These are phyloP conservation scores for Lepus oiostolus DNA, from an alignment of 2,797 vertebrate species.

Conservation along the genomic window DNA sequence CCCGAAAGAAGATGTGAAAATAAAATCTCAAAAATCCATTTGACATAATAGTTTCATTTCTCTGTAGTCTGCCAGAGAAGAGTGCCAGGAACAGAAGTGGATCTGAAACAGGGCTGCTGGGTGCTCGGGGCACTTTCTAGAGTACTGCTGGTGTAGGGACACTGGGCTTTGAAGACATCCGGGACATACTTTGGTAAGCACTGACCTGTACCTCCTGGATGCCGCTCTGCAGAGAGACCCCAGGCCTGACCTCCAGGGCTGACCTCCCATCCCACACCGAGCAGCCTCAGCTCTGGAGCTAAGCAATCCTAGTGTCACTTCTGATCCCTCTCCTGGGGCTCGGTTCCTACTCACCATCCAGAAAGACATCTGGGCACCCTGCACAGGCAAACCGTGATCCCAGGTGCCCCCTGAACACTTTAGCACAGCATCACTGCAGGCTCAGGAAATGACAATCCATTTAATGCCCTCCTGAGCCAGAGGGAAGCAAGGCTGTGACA, in stretches of 20 bases:
- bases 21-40: constrained; percentile 28
- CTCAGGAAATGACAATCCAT: constrained; percentile 58
- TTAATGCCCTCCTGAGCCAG: constrained; percentile 16
- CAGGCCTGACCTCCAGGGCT: not conserved
- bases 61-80: constrained; percentile 10
- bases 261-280: no score
- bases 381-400: not conserved
- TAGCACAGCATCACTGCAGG: not conserved
- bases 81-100: not conserved
- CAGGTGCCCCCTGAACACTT: not conserved
- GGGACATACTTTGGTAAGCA: not conserved
- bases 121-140: not conserved
- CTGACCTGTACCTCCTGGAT: not conserved
- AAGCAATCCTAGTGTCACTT: not conserved
- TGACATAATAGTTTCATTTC: constrained; percentile 18
- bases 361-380: not conserved
- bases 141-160: not conserved
- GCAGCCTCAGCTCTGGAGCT: not conserved
- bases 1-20: constrained; percentile 41
- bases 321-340: constrained; percentile 4
- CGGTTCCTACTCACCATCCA: not conserved
- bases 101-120: not conserved
- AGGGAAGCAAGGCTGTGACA: constrained; percentile 8
- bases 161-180: not conserved
- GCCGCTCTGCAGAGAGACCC: not conserved